Conservation (phyloP, 2,888 invertebrate species). For the Drosophila kuntzei region DNA sequence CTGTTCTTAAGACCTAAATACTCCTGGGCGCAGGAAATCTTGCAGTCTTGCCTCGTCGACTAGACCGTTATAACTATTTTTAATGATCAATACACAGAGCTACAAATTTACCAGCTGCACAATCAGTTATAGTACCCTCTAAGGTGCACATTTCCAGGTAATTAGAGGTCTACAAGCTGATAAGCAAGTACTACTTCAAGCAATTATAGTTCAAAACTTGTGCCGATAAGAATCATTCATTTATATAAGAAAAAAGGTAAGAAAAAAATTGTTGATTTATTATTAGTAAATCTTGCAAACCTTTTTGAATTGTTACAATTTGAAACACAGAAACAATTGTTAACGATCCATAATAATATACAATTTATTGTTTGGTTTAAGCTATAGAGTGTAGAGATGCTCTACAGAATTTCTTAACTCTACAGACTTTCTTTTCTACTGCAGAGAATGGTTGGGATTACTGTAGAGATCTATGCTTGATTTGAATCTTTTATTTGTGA, state of each 20-base stretch:
- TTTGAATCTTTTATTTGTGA: no score
- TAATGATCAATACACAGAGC: background rate
- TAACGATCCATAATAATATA: background rate
- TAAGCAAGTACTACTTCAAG: conserved; percentile 29
- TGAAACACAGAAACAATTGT: background rate
- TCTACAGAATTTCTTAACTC: no score
- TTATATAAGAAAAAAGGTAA: conserved; percentile 7
- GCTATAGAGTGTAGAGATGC: no score
- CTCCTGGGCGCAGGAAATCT: no score
- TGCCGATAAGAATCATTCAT: conserved; percentile 37
- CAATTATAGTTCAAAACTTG: conserved; percentile 20
- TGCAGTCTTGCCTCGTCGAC: background rate
- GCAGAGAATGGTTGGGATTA: no score
- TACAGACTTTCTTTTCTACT: no score
- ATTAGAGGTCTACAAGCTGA: conserved; percentile 15
- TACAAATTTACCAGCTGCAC: conserved; percentile 6
- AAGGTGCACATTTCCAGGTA: background rate
- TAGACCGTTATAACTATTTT: background rate
- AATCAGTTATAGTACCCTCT: conserved; percentile 11
- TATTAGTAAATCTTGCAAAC: background rate
- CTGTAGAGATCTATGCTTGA: no score
- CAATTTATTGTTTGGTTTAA: no score
- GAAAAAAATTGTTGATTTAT: background rate
- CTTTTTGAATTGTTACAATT: background rate
- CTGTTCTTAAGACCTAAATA: no score